Evolutionary conservation across 2,888 invertebrate genomes (phyloP).

Genomic region (Diarsia dahlii): DNA sequence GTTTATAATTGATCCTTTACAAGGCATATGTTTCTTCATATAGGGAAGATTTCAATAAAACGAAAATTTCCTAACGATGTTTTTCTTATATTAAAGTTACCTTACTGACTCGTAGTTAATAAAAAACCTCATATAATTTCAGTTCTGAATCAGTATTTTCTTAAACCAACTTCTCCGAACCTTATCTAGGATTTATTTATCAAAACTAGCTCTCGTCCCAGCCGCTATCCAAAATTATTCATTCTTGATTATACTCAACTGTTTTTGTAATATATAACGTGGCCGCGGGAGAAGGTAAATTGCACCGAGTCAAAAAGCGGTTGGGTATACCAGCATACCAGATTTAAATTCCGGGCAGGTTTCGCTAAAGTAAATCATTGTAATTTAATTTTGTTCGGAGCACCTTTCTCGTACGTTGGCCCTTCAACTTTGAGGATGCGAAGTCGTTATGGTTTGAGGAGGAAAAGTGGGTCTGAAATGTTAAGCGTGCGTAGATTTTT

Average conservation of each 20-base stretch:
- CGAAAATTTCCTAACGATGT: neutral
- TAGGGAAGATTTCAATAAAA: neutral
- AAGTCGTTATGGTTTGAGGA: constrained; percentile 47
- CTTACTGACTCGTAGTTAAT: neutral
- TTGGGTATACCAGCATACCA: constrained; percentile 60
- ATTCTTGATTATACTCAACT: constrained; percentile 40
- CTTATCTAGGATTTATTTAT: constrained; percentile 30
- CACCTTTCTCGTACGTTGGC: constrained; percentile 52
- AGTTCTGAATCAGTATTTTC: constrained; percentile 17
- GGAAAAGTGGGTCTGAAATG: constrained; percentile 35
- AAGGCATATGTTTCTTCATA: neutral
- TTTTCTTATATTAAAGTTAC: neutral
- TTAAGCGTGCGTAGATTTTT: constrained; percentile 36
- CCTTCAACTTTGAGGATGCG: constrained; percentile 51
- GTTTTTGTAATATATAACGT: constrained; percentile 55
- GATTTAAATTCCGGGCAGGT: constrained; percentile 66
- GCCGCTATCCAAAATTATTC: constrained; percentile 40
- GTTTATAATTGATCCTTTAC: neutral
- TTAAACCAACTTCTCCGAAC: constrained; percentile 2
- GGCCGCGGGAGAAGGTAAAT: constrained; percentile 68
- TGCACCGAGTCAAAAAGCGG: constrained; percentile 72
- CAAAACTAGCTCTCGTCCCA: constrained; percentile 20
- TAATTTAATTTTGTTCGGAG: constrained; percentile 67
- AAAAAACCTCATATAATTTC: neutral
- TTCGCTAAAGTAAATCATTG: constrained; percentile 66